Percentiles rank a stretch among this genome's conserved stretches.
These are phyloP conservation scores for Galerucella calmariensis DNA, from an alignment of 2,888 invertebrate species.

Conservation along the genomic window DNA sequence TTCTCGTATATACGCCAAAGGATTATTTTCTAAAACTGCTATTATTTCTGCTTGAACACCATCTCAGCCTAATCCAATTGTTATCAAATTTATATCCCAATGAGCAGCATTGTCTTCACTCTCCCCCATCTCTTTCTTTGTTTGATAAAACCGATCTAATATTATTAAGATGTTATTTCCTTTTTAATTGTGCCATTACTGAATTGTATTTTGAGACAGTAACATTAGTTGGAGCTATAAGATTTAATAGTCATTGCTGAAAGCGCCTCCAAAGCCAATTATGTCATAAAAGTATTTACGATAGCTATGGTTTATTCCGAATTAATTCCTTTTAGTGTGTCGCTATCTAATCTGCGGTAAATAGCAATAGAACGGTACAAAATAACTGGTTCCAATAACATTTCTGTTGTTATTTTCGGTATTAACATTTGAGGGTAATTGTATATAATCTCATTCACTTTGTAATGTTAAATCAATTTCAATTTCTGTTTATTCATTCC, in stretches of 20 bases:
- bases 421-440: background rate
- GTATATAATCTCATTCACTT: too few relatives aligned
- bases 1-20: background rate
- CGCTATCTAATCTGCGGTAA: background rate
- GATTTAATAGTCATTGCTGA: constrained; percentile 32
- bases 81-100: constrained; percentile 1
- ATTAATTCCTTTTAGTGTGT: constrained; percentile 20
- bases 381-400: background rate
- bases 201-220: constrained; percentile 29
- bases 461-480: too few relatives aligned
- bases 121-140: too few relatives aligned
- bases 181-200: constrained; percentile 31
- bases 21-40: background rate
- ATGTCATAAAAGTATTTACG: constrained; percentile 33
- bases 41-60: background rate
- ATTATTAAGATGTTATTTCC: constrained; percentile 12
- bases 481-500: too few relatives aligned
- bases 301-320: constrained; percentile 29
- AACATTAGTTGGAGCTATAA: constrained; percentile 34
- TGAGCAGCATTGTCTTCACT: constrained; percentile 15
- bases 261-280: constrained; percentile 30
- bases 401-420: background rate
- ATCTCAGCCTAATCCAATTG: background rate
- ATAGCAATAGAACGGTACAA: background rate
- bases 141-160: constrained; percentile 10